These are phyloP conservation scores for Ctenosaura bakeri DNA, from an alignment of 2,797 vertebrate species.

Conservation along the genomic window DNA sequence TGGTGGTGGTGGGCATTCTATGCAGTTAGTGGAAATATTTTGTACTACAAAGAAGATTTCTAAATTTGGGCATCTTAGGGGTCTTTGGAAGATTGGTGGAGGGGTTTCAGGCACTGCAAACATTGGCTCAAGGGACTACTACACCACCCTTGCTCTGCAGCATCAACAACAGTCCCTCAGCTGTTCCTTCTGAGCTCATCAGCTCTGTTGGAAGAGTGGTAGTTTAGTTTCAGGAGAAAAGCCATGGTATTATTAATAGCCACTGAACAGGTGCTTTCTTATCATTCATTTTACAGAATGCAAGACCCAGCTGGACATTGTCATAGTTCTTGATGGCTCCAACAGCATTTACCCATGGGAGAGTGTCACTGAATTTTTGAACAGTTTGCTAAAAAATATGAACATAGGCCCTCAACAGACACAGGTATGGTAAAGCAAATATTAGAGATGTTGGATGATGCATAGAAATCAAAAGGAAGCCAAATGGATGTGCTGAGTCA, in stretches of 20 bases:
- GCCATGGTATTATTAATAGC: background rate
- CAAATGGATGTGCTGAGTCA: background rate
- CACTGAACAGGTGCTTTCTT: background rate
- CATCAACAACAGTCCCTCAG: background rate
- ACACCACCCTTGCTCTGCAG: too few species aligned
- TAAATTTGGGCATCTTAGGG: too few species aligned
- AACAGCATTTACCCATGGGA: slow-evolving; percentile 97
- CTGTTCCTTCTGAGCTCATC: background rate
- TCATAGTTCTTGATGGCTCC: slow-evolving; percentile 95
- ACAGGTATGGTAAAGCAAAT: slow-evolving; percentile 82
- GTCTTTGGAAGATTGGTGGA: too few species aligned
- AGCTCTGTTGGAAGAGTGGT: too few species aligned
- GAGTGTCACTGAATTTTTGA: slow-evolving; percentile 88
- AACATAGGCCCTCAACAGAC: slow-evolving; percentile 89
- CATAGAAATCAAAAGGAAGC: background rate
- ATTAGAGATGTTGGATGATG: background rate
- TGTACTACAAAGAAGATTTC: too few species aligned
- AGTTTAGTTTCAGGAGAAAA: background rate
- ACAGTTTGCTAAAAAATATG: slow-evolving; percentile 87
- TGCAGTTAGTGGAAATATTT: too few species aligned
- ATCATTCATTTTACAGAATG: slow-evolving; percentile 86
- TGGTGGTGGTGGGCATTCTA: too few species aligned
- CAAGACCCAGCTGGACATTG: slow-evolving; percentile 89
- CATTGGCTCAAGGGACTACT: too few species aligned
- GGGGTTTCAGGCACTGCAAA: too few species aligned